These are phyloP conservation scores for Podarcis cretensis DNA, from an alignment of 2,113 vertebrate genomes.

Conservation along the genomic window DNA sequence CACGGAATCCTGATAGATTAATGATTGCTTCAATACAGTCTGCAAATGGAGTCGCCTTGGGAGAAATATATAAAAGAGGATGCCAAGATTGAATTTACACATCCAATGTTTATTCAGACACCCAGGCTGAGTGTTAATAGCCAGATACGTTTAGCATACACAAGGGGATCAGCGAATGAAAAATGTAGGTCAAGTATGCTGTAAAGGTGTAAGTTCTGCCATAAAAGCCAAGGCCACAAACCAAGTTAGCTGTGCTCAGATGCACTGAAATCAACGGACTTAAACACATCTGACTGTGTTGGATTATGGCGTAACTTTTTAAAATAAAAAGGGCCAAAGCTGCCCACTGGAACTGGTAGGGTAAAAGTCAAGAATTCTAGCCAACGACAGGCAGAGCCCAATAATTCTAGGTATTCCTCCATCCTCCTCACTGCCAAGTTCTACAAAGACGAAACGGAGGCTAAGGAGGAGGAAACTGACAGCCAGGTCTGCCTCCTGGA, in stretches of 20 bases:
- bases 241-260: background rate
- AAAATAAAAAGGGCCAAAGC: background rate
- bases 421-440: no score
- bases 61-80: conserved; percentile 55
- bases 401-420: no score
- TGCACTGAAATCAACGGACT: background rate
- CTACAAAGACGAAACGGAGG: no score
- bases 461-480: no score
- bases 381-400: no score
- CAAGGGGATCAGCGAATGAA: conserved; percentile 36
- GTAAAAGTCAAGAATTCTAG: background rate
- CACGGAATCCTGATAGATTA: conserved; percentile 87
- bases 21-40: conserved; percentile 83
- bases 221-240: conserved; percentile 26
- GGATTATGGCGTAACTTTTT: background rate
- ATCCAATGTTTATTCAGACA: conserved; percentile 57
- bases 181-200: conserved; percentile 31
- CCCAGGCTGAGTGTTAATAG: conserved; percentile 47
- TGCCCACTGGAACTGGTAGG: no score
- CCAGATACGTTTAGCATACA: conserved; percentile 24
- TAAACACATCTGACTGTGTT: background rate
- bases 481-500: no score
- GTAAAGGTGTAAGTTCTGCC: background rate
- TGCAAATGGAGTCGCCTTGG: conserved; percentile 62
- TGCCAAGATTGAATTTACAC: conserved; percentile 64